Percentiles rank a stretch among this genome's conserved stretches.
phyloP scores from a whole-genome alignment of 2,888 invertebrate genomes.

The Drosophila kuntzei region DNA sequence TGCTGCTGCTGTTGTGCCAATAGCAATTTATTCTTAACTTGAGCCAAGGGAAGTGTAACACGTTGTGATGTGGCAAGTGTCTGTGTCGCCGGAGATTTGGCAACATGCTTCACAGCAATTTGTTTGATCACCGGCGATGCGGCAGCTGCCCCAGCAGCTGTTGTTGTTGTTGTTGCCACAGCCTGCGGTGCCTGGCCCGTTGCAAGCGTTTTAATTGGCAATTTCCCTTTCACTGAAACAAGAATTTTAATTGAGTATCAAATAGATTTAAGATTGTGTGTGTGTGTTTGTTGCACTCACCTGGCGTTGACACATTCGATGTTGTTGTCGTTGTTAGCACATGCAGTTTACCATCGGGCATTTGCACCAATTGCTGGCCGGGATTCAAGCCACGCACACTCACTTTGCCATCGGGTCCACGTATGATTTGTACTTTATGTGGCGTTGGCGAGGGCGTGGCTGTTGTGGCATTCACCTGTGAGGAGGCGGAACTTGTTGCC shows the following conservation, averaged over 20 bases:
- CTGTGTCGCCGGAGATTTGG: constrained; percentile 66
- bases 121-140: constrained; percentile 76
- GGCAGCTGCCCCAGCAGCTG: constrained; percentile 23
- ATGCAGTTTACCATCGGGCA: constrained; percentile 97
- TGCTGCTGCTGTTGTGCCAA: constrained; percentile 72
- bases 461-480: constrained; percentile 59
- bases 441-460: constrained; percentile 87
- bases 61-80: constrained; percentile 69
- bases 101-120: constrained; percentile 81
- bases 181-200: constrained; percentile 43
- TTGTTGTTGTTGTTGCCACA: constrained; percentile 30
- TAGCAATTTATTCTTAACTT: constrained; percentile 70
- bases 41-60: constrained; percentile 65
- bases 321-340: constrained; percentile 87
- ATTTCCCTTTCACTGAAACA: constrained; percentile 51
- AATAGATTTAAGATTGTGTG: background rate
- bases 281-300: constrained; percentile 46
- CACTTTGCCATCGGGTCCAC: constrained; percentile 95
- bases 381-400: constrained; percentile 96
- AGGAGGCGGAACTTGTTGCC: constrained; percentile 86
- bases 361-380: constrained; percentile 96
- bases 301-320: constrained; percentile 55
- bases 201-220: constrained; percentile 64
- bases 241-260: background rate
- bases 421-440: constrained; percentile 95